Evolutionary conservation across 1,140 invertebrate species (phyloP).

Genomic region (Bombus affinis): DNA sequence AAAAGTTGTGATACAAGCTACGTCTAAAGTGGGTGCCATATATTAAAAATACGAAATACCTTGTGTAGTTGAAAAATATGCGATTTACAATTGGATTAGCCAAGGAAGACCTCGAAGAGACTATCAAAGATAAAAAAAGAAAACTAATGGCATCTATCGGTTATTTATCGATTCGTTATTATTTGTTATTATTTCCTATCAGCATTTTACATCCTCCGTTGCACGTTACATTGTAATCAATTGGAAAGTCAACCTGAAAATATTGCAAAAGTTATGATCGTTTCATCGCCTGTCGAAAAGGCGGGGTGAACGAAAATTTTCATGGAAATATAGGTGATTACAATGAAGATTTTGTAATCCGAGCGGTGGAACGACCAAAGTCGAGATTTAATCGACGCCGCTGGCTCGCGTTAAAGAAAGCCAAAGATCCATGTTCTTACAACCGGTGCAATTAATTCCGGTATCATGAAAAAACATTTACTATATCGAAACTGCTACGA

Average conservation of each 20-base stretch:
- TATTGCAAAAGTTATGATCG: not conserved
- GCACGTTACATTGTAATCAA: not conserved
- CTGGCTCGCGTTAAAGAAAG: not conserved
- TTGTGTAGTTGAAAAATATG: not conserved
- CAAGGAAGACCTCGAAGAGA: fast-evolving
- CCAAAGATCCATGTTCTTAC: not conserved
- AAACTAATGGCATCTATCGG: not conserved
- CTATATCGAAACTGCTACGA: not conserved
- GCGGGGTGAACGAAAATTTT: not conserved
- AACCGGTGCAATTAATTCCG: conserved; percentile 23
- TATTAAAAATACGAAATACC: not conserved
- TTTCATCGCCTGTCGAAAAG: not conserved
- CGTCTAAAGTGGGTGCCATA: not conserved
- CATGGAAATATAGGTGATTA: not conserved
- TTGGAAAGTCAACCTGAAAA: not conserved
- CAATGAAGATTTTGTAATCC: too few species aligned
- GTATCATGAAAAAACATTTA: conserved; percentile 6
- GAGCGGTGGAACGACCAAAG: not conserved
- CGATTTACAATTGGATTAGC: not conserved
- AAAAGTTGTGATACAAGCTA: too few species aligned
- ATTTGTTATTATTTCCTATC: not conserved
- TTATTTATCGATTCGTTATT: not conserved
- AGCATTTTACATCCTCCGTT: not conserved
- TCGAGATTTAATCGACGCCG: not conserved
- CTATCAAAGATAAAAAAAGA: too few species aligned